These are phyloP conservation scores for Leptarthrus brevirostris DNA, from an alignment of 2,888 invertebrate genomes.

Conservation along the genomic window DNA sequence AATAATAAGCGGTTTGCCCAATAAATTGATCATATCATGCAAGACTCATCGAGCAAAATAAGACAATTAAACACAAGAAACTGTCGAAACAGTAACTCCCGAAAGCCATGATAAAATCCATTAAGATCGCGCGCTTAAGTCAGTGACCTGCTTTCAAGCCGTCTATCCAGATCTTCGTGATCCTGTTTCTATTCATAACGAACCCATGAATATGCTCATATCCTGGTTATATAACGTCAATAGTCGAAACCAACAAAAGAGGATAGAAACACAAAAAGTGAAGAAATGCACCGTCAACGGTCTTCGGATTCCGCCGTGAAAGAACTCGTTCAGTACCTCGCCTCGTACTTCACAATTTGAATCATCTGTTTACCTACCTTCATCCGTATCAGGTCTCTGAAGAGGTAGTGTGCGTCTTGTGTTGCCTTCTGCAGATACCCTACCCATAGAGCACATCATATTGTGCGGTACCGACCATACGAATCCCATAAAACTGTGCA, in stretches of 20 bases:
- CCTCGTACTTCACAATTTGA: not conserved
- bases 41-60: not conserved
- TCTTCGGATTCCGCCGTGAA: not conserved
- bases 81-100: conserved; percentile 42
- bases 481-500: conserved; percentile 6
- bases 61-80: conserved; percentile 12
- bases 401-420: not conserved
- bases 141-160: conserved; percentile 42
- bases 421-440: conserved; percentile 14
- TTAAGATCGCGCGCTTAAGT: conserved; percentile 38
- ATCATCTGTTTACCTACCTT: conserved; percentile 35
- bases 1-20: not conserved
- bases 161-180: conserved; percentile 19
- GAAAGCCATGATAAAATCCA: conserved; percentile 41
- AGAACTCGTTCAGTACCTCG: conserved; percentile 4
- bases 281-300: conserved; percentile 37
- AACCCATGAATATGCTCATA: conserved; percentile 16
- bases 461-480: not conserved
- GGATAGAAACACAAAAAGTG: conserved; percentile 33
- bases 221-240: conserved; percentile 43
- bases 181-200: conserved; percentile 13
- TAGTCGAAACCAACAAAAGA: conserved; percentile 1
- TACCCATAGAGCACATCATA: conserved; percentile 45
- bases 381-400: conserved; percentile 25
- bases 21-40: conserved; percentile 22